Evolutionary conservation across 2,113 vertebrate species (phyloP).

Genomic region (Gymnorhina tibicen): DNA sequence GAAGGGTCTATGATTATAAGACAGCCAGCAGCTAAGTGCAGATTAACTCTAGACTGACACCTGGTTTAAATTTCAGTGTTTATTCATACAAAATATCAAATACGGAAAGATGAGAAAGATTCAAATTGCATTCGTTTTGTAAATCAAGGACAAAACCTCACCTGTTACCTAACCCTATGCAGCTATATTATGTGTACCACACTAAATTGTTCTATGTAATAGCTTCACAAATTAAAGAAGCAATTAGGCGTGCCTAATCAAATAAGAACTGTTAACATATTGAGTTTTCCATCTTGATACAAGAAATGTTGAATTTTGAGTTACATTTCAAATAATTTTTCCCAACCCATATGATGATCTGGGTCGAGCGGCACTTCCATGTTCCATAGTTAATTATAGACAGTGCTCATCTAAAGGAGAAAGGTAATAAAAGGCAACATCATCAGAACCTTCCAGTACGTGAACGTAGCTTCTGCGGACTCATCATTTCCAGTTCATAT

Average conservation of each 20-base stretch:
- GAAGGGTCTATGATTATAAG: not conserved
- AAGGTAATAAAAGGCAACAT: not conserved
- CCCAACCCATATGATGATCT: not conserved
- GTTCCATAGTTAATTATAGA: not conserved
- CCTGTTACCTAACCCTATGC: not conserved
- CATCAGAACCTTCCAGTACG: not conserved
- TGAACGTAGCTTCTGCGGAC: not conserved
- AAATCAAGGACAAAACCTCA: not conserved
- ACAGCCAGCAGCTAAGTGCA: not conserved
- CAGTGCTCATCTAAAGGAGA: not conserved
- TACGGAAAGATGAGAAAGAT: not conserved
- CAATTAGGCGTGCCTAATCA: not conserved
- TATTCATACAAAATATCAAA: not conserved
- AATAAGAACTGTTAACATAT: not conserved
- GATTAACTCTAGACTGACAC: not conserved
- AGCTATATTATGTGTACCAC: too few relatives aligned
- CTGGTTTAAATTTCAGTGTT: not conserved
- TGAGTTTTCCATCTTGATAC: not conserved
- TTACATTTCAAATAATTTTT: not conserved
- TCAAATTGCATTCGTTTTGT: not conserved
- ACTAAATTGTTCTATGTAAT: not conserved
- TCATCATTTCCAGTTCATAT: not conserved
- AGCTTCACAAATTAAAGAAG: not conserved
- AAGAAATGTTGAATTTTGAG: not conserved
- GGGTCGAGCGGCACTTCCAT: not conserved